phyloP scores from a whole-genome alignment of 2,888 invertebrate genomes.

The Drosophila gaucha region DNA sequence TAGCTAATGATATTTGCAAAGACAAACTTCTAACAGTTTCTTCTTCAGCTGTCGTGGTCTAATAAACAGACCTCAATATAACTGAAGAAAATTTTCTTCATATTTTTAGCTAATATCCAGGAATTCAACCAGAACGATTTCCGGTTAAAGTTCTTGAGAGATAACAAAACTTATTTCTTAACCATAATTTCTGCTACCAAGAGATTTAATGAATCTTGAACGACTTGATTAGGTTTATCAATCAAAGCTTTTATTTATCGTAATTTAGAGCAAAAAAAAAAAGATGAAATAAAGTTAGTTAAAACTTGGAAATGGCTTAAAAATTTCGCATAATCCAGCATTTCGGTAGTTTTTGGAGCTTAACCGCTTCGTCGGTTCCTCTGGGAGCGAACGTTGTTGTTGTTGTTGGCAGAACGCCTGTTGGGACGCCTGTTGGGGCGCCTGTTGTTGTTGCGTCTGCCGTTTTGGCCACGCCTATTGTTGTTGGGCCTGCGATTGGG shows the following conservation, averaged over 20 bases:
- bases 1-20: too few species aligned
- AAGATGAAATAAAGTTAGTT: not conserved
- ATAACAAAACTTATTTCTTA: too few species aligned
- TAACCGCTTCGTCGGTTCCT: not conserved
- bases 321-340: too few species aligned
- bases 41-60: too few species aligned
- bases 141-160: too few species aligned
- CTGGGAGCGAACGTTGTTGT: not conserved
- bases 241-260: conserved; percentile 7
- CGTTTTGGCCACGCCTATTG: conserved; percentile 5
- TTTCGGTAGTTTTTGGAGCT: not conserved
- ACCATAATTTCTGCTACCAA: too few species aligned
- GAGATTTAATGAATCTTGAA: too few species aligned
- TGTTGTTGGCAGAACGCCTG: not conserved
- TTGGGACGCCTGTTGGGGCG: not conserved
- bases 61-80: too few species aligned
- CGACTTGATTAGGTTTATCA: not conserved
- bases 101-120: too few species aligned
- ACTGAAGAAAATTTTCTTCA: too few species aligned
- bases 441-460: not conserved
- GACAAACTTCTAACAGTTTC: too few species aligned
- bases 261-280: conserved; percentile 10
- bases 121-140: too few species aligned
- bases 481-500: conserved; percentile 7
- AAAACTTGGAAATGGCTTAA: not conserved